Evolutionary conservation across 2,888 invertebrate species (phyloP), one percentile per base, ranked within the genome.

Genomic region (Imbricaverruca yamaguchii): DNA sequence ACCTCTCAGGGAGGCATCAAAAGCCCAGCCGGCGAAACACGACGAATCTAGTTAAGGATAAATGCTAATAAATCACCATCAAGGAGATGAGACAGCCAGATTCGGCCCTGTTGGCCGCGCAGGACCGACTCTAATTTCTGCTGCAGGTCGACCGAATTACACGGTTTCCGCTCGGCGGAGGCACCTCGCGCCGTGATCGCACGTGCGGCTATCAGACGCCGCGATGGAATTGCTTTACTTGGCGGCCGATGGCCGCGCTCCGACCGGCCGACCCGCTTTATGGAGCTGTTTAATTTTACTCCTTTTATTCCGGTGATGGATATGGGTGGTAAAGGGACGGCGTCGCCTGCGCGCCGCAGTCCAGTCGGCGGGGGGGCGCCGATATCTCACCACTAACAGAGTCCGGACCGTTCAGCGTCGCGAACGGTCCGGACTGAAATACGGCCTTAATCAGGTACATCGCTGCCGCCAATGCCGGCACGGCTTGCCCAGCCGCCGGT

Each of bases 11-110:
- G 74, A 74, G 53, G 74, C 74, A 74, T 74, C 74, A 74, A 53
- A 74, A 74, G 11, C 74, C 15, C 74, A 53, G 39, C 74, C 74
- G 39, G 74, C 74, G 53, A 53, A 53, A 74, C 74, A 74, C 74
- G 74, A 8, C 74, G 74, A 74, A 74, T 74, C 74, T 74, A 74
- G 74, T 74, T 74, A 74, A 74, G 74, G 74, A 74, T 74, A 74
- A 74, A 74, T 74, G 74, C 25, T 74, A 53, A 74, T 74, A 74
- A 74, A 74, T 74, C 74, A 74, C 74, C 74, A 74, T 74, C 74
- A 74, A 74, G 74, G 74, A 74, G 74, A 74, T 74, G 74, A 53
- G 74, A 74, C 74, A 53, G 53, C 74, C 74, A 15, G 67, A 67
- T 25, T 67, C 67, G 67, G 67, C 10, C 25, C 39, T 39, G 67